Evolutionary conservation across 2,888 invertebrate genomes (phyloP), one percentile per base, ranked within the genome.

Genomic region (Bombyx huttoni): DNA sequence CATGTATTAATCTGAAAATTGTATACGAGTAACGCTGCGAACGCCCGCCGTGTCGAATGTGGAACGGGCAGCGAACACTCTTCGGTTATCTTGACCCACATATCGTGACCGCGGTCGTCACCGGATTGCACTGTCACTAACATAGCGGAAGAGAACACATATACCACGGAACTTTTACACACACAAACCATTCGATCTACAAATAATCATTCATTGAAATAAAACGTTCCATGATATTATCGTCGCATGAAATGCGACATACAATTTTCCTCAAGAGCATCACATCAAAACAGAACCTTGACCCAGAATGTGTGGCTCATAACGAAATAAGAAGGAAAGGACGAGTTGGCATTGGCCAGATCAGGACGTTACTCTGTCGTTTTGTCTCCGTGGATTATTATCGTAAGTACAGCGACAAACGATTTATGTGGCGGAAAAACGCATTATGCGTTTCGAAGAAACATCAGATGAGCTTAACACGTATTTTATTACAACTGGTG

Each of bases 31-130:
- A 40, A 40, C 40, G 7, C 3, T 40, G 40, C 12, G 24, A 24
- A 2, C 24, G 24, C 24, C 24, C 40, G 40, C 46, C 54, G 51
- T 54, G 57, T 66, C 64, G 67, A 73, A 75, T 71, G 74, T 73
- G 68, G 73, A 62, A 61, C 78, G 70, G 67, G 56, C 64, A 61
- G 57, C 58, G 58, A 67, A 63, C 62, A 63, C 75, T 75, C 75
- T 75, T 73, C 71, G 68, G 73, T 77, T 77, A 75, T 80, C 81
- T 81, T 81, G 82, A 82, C 82, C 82, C 70, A 81, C 77, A 76
- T 82, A 70, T 63, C 60, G 70, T 71, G 78, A 74, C 78, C 80
- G 77, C 76, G 72, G 73, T 66, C 67, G 70, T 70, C 73, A 71
- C 68, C 75, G 66, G 58, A 57, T 56, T 61, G 57, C 58, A 59